Evolutionary conservation across 2,113 vertebrate species (phyloP), one percentile per base, ranked within the genome.

Genomic region (Synchiropus splendidus): DNA sequence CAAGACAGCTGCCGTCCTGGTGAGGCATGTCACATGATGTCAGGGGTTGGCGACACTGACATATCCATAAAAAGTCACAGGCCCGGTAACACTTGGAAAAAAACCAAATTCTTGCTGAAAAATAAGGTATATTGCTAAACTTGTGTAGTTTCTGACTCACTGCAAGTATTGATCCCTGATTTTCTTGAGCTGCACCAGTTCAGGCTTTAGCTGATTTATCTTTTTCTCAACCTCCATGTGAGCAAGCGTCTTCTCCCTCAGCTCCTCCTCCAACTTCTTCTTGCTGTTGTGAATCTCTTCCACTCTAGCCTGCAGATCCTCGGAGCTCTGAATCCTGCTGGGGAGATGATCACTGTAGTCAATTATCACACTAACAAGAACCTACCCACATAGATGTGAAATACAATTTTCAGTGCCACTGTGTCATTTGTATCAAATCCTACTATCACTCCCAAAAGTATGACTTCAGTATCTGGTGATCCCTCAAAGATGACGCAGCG

Each of bases 151-250:
- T 10, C 36, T 1, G 16, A 81, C 92, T 80, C 67, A 99, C 95
- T 94, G 86, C 60, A 98, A 84, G 74, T 97, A 98, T 31, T 99
- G 95, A 82, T 98, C 93, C 86, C 93, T 86, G 18, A 92, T 93
- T 81, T 91, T 98, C 64, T 89, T 87, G 59, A 99, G 86, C 63
- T 97, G 92, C 75, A 95, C 88, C 42, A 98, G 89, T 66, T 97
- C 91, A 2, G 93, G 91, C 44, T 94, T 98, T 58, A 99, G 90
- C 82, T 86, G 91, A 76, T 90, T 94, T 81, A 97, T 92, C 43
- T 89, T 89, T 27, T 86, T 92, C 81, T 97, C 91, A 1, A 97
- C 92, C 67, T 99, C 94, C 36, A 89, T 83, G 18, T 98, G 91
- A 65, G 91, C 90, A 3, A 89, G 83, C 0, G 88, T 87, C 72